Evolutionary conservation across 2,888 invertebrate species (phyloP).

Genomic region (Thereva nobilitata): DNA sequence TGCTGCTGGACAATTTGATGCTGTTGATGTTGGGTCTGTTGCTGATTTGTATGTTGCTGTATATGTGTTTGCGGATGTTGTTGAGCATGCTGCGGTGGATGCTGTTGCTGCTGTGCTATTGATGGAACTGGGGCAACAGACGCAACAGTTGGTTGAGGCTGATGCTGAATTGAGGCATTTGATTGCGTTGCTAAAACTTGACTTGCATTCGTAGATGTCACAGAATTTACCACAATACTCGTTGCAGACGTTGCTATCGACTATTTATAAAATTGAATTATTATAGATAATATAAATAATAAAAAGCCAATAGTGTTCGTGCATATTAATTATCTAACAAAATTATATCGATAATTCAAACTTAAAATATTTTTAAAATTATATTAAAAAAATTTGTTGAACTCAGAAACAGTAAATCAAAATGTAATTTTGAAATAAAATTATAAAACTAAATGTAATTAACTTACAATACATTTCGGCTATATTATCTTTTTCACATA

Average conservation of each 20-base stretch:
- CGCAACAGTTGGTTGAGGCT: constrained; percentile 47
- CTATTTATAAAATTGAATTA: constrained; percentile 42
- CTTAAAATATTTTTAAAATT: no score
- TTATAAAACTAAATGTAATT: constrained; percentile 26
- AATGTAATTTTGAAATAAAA: constrained; percentile 46
- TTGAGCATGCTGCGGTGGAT: constrained; percentile 45
- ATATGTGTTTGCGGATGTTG: constrained; percentile 48
- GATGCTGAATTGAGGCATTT: constrained; percentile 44
- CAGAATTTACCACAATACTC: constrained; percentile 58
- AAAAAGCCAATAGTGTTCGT: background rate
- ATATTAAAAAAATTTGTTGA: no score
- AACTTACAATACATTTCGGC: background rate
- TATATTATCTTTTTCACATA: constrained; percentile 8
- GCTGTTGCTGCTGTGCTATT: constrained; percentile 48
- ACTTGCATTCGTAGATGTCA: constrained; percentile 52
- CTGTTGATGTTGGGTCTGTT: constrained; percentile 45
- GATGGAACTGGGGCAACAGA: constrained; percentile 47
- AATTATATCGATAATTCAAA: no score
- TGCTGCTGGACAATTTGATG: constrained; percentile 40
- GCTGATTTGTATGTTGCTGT: constrained; percentile 43
- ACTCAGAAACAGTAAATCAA: constrained; percentile 51
- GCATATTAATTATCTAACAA: background rate
- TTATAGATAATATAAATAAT: constrained; percentile 36
- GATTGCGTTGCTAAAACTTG: constrained; percentile 51
- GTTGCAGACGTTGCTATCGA: constrained; percentile 53